Conservation (phyloP, 2,113 vertebrate species). For the Phrynocephalus versicolor region DNA sequence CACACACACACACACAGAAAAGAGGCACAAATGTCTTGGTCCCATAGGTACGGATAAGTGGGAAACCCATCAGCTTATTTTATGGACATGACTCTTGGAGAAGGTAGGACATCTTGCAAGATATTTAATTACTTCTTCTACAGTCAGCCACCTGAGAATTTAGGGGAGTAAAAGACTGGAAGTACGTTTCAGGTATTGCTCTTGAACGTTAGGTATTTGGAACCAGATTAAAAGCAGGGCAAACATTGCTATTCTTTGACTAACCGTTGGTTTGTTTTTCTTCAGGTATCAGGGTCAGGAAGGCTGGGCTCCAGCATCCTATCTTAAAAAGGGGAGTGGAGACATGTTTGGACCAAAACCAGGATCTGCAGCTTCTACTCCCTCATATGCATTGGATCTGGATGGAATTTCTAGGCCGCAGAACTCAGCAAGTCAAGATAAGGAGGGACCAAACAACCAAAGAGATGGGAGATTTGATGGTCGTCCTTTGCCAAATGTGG, state of each 20-base stretch:
- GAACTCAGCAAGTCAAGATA: slow-evolving; percentile 70
- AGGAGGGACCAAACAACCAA: slow-evolving; percentile 76
- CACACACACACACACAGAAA: no score
- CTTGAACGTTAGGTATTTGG: not conserved
- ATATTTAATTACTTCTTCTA: not conserved
- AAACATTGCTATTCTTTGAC: fast-evolving
- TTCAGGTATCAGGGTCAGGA: slow-evolving; percentile 91
- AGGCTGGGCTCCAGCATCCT: slow-evolving; percentile 97
- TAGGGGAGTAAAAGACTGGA: not conserved
- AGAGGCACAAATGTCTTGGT: not conserved
- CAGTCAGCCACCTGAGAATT: not conserved
- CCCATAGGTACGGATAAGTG: not conserved
- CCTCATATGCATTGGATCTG: slow-evolving; percentile 84
- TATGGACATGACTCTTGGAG: not conserved
- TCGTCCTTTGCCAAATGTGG: slow-evolving; percentile 70
- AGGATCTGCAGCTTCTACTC: slow-evolving; percentile 76
- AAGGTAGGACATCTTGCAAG: not conserved
- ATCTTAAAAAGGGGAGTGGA: slow-evolving; percentile 87
- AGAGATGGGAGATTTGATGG: slow-evolving; percentile 74
- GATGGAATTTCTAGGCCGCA: slow-evolving; percentile 85
- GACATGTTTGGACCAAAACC: slow-evolving; percentile 83
- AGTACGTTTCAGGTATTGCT: not conserved
- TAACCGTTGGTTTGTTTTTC: not conserved
- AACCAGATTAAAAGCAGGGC: not conserved
- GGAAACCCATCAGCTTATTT: not conserved